Evolutionary conservation across 2,113 vertebrate genomes (phyloP).

Genomic region (Halichoerus grypus): DNA sequence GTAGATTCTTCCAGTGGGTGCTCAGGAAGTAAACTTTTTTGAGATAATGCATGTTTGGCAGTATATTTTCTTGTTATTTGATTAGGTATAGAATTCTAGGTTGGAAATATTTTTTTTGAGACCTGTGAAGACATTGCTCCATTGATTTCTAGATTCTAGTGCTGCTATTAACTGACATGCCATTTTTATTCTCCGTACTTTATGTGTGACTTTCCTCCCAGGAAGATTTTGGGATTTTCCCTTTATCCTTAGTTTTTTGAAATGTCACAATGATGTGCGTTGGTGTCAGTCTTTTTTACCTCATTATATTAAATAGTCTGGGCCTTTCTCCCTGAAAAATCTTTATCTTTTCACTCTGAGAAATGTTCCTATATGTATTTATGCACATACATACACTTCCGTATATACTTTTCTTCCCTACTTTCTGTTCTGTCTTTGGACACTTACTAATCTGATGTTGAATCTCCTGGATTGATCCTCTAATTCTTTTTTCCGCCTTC

Average conservation of each 20-base stretch:
- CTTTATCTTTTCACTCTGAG: neutral
- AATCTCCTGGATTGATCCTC: neutral
- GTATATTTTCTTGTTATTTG: neutral
- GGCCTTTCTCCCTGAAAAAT: conserved; percentile 3
- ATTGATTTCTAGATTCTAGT: neutral
- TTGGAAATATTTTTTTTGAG: conserved; percentile 5
- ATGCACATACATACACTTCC: neutral
- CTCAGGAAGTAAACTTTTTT: neutral
- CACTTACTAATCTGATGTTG: neutral
- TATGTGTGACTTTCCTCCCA: neutral
- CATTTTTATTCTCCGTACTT: conserved; percentile 19
- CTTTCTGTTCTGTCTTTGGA: neutral
- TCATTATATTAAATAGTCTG: neutral
- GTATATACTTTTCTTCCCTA: neutral
- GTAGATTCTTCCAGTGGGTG: neutral
- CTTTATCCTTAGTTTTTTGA: neutral
- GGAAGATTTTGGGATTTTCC: neutral
- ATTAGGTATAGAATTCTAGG: neutral
- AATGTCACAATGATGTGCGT: neutral
- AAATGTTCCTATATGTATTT: neutral
- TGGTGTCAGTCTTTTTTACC: neutral
- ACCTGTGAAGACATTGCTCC: neutral
- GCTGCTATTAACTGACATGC: neutral
- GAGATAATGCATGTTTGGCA: neutral
- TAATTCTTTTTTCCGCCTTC: neutral